Conservation (phyloP, 2,113 vertebrate genomes). For the Pleuronectes platessa region DNA sequence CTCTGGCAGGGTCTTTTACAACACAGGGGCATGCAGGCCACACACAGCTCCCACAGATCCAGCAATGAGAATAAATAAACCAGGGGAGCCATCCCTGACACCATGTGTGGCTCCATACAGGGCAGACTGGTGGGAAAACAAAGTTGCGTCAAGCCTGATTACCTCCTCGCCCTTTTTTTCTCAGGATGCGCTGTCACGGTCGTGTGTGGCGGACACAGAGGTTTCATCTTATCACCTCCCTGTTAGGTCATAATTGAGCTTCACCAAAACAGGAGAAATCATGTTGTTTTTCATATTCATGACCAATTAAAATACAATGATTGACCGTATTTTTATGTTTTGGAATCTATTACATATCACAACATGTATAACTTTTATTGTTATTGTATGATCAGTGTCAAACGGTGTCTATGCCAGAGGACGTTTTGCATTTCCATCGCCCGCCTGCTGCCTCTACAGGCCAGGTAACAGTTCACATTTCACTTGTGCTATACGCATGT, state of each 20-base stretch:
- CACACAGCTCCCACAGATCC: slow-evolving; percentile 84
- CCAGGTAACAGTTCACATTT: too few relatives aligned
- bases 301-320: neutral
- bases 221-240: slow-evolving; percentile 15
- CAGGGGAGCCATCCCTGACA: slow-evolving; percentile 73
- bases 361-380: too few relatives aligned
- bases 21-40: slow-evolving; percentile 82
- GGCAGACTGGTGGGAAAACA: slow-evolving; percentile 71
- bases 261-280: neutral
- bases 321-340: neutral
- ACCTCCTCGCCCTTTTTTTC: slow-evolving; percentile 59
- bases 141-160: slow-evolving; percentile 66
- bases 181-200: slow-evolving; percentile 19
- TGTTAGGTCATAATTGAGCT: slow-evolving; percentile 5
- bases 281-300: neutral
- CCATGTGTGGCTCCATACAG: slow-evolving; percentile 76
- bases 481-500: too few relatives aligned
- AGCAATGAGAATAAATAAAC: slow-evolving; percentile 90
- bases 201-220: slow-evolving; percentile 5
- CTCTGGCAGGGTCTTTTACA: slow-evolving; percentile 84
- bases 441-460: too few relatives aligned
- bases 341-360: too few relatives aligned
- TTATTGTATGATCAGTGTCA: too few relatives aligned
- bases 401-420: too few relatives aligned
- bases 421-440: too few relatives aligned